Evolutionary conservation across 2,797 vertebrate genomes (phyloP).

Genomic region (Artibeus lituratus): DNA sequence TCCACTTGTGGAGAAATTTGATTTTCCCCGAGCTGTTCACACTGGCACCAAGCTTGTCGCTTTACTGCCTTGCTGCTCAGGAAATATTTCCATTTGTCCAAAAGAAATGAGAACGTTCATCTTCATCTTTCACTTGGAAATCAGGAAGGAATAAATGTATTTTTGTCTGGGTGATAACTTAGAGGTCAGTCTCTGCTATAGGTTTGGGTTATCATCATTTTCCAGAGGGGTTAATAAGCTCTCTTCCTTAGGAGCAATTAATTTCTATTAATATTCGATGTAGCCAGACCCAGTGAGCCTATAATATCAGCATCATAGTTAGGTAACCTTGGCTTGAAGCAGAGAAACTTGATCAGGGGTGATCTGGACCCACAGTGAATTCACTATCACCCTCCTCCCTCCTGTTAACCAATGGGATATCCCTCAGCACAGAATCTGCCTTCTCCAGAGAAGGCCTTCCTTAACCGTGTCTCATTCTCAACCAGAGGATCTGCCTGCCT

Average conservation of each 20-base stretch:
- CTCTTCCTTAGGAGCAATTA: conserved; percentile 25
- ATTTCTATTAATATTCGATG: conserved; percentile 1
- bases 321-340: conserved; percentile 25
- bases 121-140: conserved; percentile 37
- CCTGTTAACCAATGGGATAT: not conserved
- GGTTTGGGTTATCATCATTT: not conserved
- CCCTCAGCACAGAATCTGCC: not conserved
- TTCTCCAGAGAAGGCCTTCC: not conserved
- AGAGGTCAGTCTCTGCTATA: not conserved
- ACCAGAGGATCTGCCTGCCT: not conserved
- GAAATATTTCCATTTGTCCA: not conserved
- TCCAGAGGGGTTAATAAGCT: not conserved
- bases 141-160: not conserved
- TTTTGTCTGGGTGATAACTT: not conserved
- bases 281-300: not conserved
- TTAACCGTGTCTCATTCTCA: not conserved
- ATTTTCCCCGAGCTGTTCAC: not conserved
- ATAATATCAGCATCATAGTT: not conserved
- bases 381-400: not conserved
- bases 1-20: not conserved
- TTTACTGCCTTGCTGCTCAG: not conserved
- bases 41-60: not conserved
- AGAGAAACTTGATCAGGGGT: conserved; percentile 31
- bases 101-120: not conserved
- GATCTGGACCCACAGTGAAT: not conserved